Conservation (phyloP, 2,888 invertebrate genomes). For the Acronicta psi region DNA sequence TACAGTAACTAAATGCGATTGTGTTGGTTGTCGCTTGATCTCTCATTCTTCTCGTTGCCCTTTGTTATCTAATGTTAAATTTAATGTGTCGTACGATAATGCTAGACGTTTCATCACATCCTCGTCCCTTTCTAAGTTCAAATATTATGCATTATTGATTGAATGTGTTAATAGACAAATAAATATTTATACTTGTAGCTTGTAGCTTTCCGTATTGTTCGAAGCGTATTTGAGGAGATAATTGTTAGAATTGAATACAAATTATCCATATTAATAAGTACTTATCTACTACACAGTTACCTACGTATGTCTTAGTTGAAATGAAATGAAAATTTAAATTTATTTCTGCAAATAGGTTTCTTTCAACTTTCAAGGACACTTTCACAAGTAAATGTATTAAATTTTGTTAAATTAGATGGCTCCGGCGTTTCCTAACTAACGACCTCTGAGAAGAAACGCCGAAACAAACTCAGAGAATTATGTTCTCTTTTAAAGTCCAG, state of each 20-base stretch:
- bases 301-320: too few species aligned
- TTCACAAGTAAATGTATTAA: too few species aligned
- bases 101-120: conserved; percentile 53
- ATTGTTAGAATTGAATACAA: neutral
- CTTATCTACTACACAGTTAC: too few species aligned
- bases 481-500: too few species aligned
- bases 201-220: neutral
- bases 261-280: too few species aligned
- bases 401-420: too few species aligned
- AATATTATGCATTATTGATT: conserved; percentile 20
- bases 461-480: too few species aligned
- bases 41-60: conserved; percentile 65
- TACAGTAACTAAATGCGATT: conserved; percentile 22
- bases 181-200: conserved; percentile 4
- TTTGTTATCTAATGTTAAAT: conserved; percentile 77
- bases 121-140: conserved; percentile 39
- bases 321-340: too few species aligned
- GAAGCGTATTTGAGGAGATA: neutral
- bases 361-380: too few species aligned
- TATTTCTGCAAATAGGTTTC: too few species aligned
- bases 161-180: conserved; percentile 11
- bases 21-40: conserved; percentile 31
- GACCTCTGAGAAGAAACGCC: too few species aligned
- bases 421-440: too few species aligned
- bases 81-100: conserved; percentile 64